Conservation (phyloP, 2,797 vertebrate genomes). For the Denticeps clupeoides region DNA sequence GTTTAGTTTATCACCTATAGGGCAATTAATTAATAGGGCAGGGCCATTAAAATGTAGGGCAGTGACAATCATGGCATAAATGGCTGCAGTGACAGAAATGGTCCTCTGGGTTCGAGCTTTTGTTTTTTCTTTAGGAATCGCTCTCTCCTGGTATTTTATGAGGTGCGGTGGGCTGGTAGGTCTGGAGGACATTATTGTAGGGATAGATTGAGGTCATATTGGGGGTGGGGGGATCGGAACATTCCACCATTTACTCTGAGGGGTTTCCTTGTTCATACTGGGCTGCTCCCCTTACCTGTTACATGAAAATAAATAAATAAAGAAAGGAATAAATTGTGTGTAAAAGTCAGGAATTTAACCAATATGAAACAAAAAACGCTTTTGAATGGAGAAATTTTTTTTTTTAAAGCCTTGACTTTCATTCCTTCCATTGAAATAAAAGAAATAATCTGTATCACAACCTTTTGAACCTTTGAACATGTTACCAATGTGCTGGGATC, state of each 20-base stretch:
- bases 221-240: neutral
- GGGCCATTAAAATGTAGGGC: conserved; percentile 13
- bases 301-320: too few relatives aligned
- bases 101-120: conserved; percentile 16
- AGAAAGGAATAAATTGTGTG: too few relatives aligned
- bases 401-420: too few relatives aligned
- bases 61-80: conserved; percentile 27
- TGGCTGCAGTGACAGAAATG: conserved; percentile 14
- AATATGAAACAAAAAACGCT: too few relatives aligned
- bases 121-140: conserved; percentile 31
- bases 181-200: neutral
- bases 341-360: too few relatives aligned
- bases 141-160: conserved; percentile 33
- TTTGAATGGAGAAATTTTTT: too few relatives aligned
- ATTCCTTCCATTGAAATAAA: too few relatives aligned
- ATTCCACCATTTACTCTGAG: neutral
- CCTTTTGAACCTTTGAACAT: too few relatives aligned
- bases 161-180: conserved; percentile 34
- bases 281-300: conserved; percentile 1
- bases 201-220: neutral
- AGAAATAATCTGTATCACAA: too few relatives aligned
- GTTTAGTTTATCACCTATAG: conserved; percentile 35
- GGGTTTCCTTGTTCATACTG: neutral
- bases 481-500: too few relatives aligned
- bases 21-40: conserved; percentile 40